These are phyloP conservation scores for Hartigia nigra DNA, from an alignment of 2,888 invertebrate genomes.

Conservation along the genomic window DNA sequence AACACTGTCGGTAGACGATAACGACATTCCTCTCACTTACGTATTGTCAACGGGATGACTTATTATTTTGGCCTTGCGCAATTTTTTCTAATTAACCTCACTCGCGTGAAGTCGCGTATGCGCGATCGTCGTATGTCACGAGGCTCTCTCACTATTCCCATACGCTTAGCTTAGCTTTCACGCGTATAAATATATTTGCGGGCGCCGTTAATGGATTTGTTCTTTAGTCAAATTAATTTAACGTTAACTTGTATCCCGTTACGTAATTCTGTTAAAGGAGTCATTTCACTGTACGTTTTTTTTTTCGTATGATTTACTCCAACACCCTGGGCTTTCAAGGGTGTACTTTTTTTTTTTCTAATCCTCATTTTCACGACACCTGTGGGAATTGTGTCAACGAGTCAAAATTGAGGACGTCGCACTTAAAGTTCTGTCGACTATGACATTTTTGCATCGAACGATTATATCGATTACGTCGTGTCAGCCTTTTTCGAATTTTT, in stretches of 20 bases:
- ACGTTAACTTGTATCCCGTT: background rate
- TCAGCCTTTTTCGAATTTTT: background rate
- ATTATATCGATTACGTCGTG: background rate
- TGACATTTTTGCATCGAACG: slow-evolving; percentile 15
- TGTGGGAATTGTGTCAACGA: slow-evolving; percentile 4
- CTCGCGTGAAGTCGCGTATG: background rate
- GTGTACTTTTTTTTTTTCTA: background rate
- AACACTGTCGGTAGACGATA: background rate
- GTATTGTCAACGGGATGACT: background rate
- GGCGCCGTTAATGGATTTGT: background rate
- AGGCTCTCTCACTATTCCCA: background rate
- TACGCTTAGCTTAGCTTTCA: background rate
- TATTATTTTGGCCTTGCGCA: background rate
- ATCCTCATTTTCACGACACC: background rate
- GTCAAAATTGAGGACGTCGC: background rate
- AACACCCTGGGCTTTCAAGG: background rate
- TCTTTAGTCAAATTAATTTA: background rate
- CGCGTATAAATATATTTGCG: background rate
- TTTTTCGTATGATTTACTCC: background rate
- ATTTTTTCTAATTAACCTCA: background rate
- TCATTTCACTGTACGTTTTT: background rate
- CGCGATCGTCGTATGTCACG: background rate
- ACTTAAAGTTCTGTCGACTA: background rate
- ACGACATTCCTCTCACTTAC: background rate
- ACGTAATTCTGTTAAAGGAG: background rate